A percentile compares a stretch with the other conserved stretches of the same genome.
Conservation (phyloP, 92 coral and sea anemone species). For the Micromussa lordhowensis region DNA sequence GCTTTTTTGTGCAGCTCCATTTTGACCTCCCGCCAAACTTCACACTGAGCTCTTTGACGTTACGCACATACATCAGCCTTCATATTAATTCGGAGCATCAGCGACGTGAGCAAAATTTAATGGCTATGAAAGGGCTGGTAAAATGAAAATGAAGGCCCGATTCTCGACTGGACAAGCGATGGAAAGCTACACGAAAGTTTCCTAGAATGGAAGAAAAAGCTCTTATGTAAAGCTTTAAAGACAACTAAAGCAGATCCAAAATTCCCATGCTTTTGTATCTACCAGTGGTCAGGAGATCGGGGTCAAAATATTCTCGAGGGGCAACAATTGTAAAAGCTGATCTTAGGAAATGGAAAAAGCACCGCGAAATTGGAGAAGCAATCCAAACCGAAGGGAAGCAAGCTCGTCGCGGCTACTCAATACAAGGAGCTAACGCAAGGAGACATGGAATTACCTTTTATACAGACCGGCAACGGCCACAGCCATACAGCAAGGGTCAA, state of each 20-base stretch:
- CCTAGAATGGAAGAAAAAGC: conserved; percentile 12
- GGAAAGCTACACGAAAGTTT: conserved; percentile 10
- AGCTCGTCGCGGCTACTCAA: conserved; percentile 21
- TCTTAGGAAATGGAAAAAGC: conserved; percentile 21
- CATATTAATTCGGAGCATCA: not conserved
- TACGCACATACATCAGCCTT: no score
- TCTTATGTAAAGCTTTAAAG: conserved; percentile 6
- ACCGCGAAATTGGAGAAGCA: conserved; percentile 12
- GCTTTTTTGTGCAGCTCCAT: no score
- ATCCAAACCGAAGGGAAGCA: conserved; percentile 15
- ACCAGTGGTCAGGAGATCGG: conserved; percentile 31
- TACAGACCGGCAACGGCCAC: conserved; percentile 2
- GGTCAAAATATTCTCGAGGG: no score
- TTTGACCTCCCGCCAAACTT: no score
- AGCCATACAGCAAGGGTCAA: not conserved
- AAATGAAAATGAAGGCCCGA: conserved; percentile 22
- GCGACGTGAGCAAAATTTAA: not conserved
- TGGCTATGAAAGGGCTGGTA: not conserved
- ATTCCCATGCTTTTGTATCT: not conserved
- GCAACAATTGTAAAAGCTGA: not conserved
- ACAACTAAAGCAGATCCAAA: conserved; percentile 22
- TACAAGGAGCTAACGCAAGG: conserved; percentile 27
- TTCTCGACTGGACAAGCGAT: conserved; percentile 20
- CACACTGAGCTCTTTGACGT: no score
- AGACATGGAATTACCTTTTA: conserved; percentile 20